A percentile compares a stretch with the other conserved stretches of the same genome.
Evolutionary conservation across 2,888 invertebrate genomes (phyloP).

Genomic region (Tinea pellionella): DNA sequence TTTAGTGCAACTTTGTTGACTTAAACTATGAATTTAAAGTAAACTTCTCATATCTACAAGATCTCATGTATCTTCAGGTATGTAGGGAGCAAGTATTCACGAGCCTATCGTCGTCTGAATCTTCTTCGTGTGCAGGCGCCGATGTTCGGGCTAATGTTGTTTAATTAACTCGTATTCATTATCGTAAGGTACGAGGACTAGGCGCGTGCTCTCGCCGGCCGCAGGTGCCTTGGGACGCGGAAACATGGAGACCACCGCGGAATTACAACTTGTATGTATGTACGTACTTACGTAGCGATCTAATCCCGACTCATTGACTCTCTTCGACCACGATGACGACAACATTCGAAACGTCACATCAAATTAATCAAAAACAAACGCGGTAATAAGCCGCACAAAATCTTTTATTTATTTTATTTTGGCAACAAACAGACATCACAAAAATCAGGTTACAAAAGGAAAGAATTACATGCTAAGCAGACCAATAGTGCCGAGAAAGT

Average conservation of each 20-base stretch:
- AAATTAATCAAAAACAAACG: no score
- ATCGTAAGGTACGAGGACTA: slow-evolving; percentile 37
- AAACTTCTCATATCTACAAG: neutral
- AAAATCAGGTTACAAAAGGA: no score
- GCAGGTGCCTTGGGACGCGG: slow-evolving; percentile 29
- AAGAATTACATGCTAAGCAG: no score
- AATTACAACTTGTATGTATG: slow-evolving; percentile 8
- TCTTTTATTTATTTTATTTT: no score
- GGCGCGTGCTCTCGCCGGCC: slow-evolving; percentile 32
- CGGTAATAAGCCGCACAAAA: no score
- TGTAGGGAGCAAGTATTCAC: slow-evolving; percentile 1
- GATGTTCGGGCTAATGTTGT: slow-evolving; percentile 58
- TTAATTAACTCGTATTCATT: slow-evolving; percentile 69
- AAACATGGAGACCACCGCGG: slow-evolving; percentile 29
- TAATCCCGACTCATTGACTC: neutral
- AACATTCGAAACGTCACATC: no score
- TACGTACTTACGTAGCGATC: neutral
- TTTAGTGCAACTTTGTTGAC: neutral
- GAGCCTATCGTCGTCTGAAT: slow-evolving; percentile 25
- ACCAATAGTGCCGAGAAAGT: no score
- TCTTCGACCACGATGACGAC: neutral
- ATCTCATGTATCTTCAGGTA: slow-evolving; percentile 7
- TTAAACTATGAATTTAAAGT: neutral
- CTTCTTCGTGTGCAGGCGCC: slow-evolving; percentile 61
- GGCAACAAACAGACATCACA: no score